phyloP scores from a whole-genome alignment of 1,140 invertebrate species.

The Monochamus saltuarius region DNA sequence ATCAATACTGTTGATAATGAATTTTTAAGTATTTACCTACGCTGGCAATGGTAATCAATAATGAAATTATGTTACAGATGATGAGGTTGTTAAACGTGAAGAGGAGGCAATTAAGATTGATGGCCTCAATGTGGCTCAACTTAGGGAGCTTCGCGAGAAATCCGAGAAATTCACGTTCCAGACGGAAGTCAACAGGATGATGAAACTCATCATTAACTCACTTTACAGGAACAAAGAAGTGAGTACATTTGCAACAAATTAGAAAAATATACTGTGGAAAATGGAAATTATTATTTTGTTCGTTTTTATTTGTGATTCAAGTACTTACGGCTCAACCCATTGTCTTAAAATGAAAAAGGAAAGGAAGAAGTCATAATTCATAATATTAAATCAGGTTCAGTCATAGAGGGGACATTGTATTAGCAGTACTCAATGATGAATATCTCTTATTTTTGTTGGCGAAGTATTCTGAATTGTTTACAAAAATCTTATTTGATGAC shows the following conservation, averaged over 20 bases:
- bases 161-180: conserved; percentile 94
- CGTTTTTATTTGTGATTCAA: too few species aligned
- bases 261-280: too few species aligned
- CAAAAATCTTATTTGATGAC: too few species aligned
- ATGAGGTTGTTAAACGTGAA: conserved; percentile 79
- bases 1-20: conserved; percentile 41
- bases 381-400: too few species aligned
- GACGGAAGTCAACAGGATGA: conserved; percentile 98
- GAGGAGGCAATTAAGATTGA: conserved; percentile 97
- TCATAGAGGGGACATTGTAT: too few species aligned
- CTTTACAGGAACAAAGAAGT: conserved; percentile 97
- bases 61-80: conserved; percentile 58
- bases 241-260: conserved; percentile 31
- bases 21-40: not conserved
- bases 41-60: not conserved
- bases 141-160: conserved; percentile 88
- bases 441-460: too few species aligned
- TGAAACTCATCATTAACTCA: conserved; percentile 99
- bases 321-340: too few species aligned
- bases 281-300: too few species aligned
- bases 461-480: too few species aligned
- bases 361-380: too few species aligned
- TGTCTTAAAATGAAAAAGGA: too few species aligned
- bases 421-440: too few species aligned
- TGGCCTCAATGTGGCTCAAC: conserved; percentile 90